These are phyloP conservation scores for Aurelia coerulea DNA, from an alignment of 30 jellyfish, hydroid and myxozoan species.

Conservation along the genomic window DNA sequence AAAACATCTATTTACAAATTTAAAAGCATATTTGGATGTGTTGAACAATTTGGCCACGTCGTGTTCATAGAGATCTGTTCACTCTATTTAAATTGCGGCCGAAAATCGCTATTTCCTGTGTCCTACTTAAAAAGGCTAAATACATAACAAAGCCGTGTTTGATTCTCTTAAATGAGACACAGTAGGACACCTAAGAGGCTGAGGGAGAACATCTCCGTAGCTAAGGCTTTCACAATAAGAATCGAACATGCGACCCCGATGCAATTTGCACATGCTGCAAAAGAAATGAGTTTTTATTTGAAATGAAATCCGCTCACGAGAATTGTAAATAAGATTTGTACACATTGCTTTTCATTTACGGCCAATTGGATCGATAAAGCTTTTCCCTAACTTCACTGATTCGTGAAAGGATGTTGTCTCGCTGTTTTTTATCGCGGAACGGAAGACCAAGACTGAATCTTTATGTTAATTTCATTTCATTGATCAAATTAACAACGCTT, in stretches of 20 bases:
- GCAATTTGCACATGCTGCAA: conserved; percentile 4
- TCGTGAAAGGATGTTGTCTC: too few relatives aligned
- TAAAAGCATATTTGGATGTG: conserved; percentile 60
- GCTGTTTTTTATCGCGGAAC: too few relatives aligned
- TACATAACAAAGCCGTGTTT: conserved; percentile 4
- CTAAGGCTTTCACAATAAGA: conserved; percentile 1
- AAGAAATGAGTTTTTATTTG: conserved; percentile 4
- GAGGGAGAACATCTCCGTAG: not conserved
- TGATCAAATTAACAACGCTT: too few relatives aligned
- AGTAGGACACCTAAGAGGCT: conserved; percentile 4
- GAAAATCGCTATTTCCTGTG: conserved; percentile 60
- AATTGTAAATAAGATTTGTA: conserved; percentile 1
- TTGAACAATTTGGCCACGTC: conserved; percentile 22
- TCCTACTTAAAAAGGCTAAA: conserved; percentile 21
- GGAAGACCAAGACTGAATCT: too few relatives aligned
- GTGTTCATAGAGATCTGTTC: conserved; percentile 45
- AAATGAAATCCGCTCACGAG: conserved; percentile 26
- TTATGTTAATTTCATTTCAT: too few relatives aligned
- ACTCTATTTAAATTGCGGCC: conserved; percentile 28
- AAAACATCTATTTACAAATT: conserved; percentile 44
- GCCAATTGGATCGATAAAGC: not conserved
- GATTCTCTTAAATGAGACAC: conserved; percentile 31
- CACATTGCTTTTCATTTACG: not conserved
- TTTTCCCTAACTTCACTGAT: too few relatives aligned
- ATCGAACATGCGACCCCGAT: not conserved